phyloP scores from a whole-genome alignment of 2,888 invertebrate species.

The Tanypteryx hageni region DNA sequence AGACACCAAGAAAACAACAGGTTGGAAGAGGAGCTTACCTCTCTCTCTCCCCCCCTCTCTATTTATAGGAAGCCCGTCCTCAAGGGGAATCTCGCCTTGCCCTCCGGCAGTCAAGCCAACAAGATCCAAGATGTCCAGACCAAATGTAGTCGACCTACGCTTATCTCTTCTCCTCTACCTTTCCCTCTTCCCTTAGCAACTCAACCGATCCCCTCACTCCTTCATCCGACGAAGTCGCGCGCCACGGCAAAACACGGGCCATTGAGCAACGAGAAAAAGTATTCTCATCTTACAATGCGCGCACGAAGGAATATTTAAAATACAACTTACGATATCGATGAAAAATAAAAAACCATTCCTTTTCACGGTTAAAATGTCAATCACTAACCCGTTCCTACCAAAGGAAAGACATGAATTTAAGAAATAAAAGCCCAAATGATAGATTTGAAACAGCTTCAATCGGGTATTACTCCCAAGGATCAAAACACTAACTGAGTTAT shows the following conservation, averaged over 20 bases:
- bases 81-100: background rate
- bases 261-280: background rate
- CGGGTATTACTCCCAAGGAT: too few species aligned
- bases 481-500: too few species aligned
- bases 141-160: slow-evolving; percentile 15
- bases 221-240: background rate
- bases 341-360: too few species aligned
- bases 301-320: too few species aligned
- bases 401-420: too few species aligned
- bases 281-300: too few species aligned
- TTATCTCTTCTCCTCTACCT: background rate
- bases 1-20: slow-evolving; percentile 46
- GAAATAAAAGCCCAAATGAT: too few species aligned
- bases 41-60: background rate
- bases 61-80: background rate
- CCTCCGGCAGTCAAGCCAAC: slow-evolving; percentile 31
- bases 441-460: too few species aligned
- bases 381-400: too few species aligned
- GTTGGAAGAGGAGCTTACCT: background rate
- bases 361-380: too few species aligned
- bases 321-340: too few species aligned
- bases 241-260: background rate
- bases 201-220: background rate
- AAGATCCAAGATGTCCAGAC: slow-evolving; percentile 57
- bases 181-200: background rate